Conservation (phyloP, 2,797 vertebrate genomes). For the Danio tinwini region DNA sequence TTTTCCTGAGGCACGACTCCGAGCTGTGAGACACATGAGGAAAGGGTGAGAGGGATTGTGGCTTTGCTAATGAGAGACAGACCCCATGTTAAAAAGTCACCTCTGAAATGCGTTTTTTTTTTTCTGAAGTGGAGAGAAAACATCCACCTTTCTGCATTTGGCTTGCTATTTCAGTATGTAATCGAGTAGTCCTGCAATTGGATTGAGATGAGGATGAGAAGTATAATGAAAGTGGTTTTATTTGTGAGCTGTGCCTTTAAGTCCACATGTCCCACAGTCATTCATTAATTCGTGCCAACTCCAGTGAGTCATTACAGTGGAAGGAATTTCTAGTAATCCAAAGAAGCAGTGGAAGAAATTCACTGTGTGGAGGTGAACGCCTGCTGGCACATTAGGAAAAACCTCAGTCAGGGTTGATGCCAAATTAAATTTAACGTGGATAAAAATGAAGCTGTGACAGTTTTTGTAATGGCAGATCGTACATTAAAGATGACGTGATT, state of each 20-base stretch:
- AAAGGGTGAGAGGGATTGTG: conserved; percentile 42
- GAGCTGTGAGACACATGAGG: conserved; percentile 52
- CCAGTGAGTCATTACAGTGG: conserved; percentile 2
- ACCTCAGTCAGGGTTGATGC: background rate
- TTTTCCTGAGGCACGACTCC: conserved; percentile 65
- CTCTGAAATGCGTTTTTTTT: background rate
- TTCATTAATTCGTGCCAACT: background rate
- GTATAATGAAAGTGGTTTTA: background rate
- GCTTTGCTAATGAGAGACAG: conserved; percentile 58
- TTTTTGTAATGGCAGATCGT: background rate
- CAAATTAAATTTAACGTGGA: background rate
- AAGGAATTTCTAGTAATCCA: conserved; percentile 7
- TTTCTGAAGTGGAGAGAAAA: background rate
- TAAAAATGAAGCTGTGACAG: background rate
- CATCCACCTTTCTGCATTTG: background rate
- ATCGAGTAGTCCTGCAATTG: background rate
- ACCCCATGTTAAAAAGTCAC: conserved; percentile 50
- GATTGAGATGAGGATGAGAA: background rate
- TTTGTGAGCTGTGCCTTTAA: background rate
- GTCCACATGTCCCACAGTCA: background rate
- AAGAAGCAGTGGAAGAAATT: conserved; percentile 5
- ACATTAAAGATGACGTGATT: too few species aligned
- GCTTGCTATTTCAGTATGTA: background rate
- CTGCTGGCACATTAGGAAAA: conserved; percentile 3
- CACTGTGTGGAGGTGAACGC: background rate